Base-by-base conservation (phyloP, 1,140 invertebrate species). In the Whitmania pigra region DNA sequence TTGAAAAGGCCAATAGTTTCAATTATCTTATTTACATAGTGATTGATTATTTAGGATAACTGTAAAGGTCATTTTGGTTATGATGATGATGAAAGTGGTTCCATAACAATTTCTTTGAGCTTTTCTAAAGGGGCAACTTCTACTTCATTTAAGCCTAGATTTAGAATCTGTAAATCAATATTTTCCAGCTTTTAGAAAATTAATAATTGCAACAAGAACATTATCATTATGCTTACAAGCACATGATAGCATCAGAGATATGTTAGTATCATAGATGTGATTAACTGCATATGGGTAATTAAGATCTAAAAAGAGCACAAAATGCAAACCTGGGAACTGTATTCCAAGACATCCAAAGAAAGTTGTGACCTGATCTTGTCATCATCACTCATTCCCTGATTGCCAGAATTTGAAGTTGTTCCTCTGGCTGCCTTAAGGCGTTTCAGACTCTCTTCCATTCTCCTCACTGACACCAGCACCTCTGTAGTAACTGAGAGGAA, bases 361-460 rank as follows among this genome's bases (percentile, higher is more conserved):
- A 97, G 84, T 80, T 97, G 94, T 72, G 89, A 84, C 63, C 93
- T 85, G 80, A 96, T 96, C 84, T 96, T 97, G 79, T 94, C 91
- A 81, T 95, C 93, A 80, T 97, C 94, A 15, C 84, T 87, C 22
- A 87, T 82, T 79, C 88, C 82, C 55, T 77, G 77, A 25, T 25
- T 68, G 36, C 73, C 71, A 11, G 74, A 77, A 20, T 73, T 53
- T 80, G 82, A 77, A 55, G 75, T 73, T 18, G 76, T 75, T 72
- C 78, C 77, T 29, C 79, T 79, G 72, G 78, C 79, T 55, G 90
- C 88, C 74, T 89, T 84, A 67, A 90, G 88, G 83, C 91, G 92
- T 80, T 94, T 94, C 71, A 97, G 84, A 76, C 92, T 94, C 78
- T 95, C 93, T 80, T 96, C 93, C 75, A 93, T 96, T 84, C 91